phyloP scores from a whole-genome alignment of 2,888 invertebrate species.

The Phymatocera aterrima region DNA sequence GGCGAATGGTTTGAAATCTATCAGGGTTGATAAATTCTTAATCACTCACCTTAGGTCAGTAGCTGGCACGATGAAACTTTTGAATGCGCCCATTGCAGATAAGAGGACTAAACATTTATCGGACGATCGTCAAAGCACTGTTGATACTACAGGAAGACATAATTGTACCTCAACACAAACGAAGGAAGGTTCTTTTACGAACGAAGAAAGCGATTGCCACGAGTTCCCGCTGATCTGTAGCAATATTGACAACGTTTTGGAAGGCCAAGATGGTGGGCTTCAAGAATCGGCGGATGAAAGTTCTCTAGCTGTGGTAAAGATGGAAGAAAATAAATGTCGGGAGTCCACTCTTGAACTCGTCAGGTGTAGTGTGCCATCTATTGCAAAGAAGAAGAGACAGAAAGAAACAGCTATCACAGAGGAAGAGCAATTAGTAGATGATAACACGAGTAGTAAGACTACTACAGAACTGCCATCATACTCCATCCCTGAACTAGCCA shows the following conservation, averaged over 20 bases:
- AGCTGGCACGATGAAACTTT: constrained; percentile 33
- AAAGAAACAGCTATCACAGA: background rate
- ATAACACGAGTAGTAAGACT: background rate
- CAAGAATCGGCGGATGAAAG: no score
- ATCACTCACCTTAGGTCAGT: constrained; percentile 40
- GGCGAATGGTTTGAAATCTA: background rate
- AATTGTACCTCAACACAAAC: background rate
- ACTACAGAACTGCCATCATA: background rate
- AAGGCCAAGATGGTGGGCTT: no score
- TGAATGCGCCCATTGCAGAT: constrained; percentile 23
- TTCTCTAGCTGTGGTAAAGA: no score
- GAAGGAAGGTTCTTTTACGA: background rate
- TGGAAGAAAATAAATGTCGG: no score
- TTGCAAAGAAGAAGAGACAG: background rate
- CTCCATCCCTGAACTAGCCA: background rate
- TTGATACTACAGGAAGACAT: no score
- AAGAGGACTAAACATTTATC: no score
- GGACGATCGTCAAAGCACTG: no score
- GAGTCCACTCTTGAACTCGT: background rate
- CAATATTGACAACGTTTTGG: no score
- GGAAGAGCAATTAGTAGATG: background rate
- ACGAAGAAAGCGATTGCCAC: background rate
- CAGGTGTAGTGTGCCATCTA: background rate
- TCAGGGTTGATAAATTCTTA: constrained; percentile 38
- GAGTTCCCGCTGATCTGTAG: no score